Evolutionary conservation across 64 coral and sea anemone genomes (phyloP), one percentile per base, ranked within the genome.

Genomic region (Hydrozoanthus tunicans): DNA sequence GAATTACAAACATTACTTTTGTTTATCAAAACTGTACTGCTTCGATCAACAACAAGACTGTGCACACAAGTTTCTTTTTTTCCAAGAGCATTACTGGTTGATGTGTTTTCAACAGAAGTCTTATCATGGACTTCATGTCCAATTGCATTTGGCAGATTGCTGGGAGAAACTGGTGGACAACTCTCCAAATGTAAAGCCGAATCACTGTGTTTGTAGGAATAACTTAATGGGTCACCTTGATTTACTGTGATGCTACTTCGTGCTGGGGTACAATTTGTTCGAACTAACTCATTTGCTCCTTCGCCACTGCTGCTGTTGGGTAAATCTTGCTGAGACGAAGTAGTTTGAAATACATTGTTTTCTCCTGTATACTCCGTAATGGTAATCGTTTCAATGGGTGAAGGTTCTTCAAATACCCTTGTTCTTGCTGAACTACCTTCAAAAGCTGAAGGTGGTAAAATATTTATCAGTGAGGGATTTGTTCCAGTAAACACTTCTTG

Each of bases 401-500:
- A 43, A 17, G 32, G 8, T 5, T 64, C 64, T 53, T 6, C 5
- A 4, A 5, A n/a, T 9, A 59, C 80, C 58, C 80, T 82, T 15
- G 80, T 82, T 9, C 80, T 59, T 82, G 80, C 80, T 12, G 80
- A 82, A 14, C 80, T 82, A 13, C 80, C 59, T 53, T 82, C 59
- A 14, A 15, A 3, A 63, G 13, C 13, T 12, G 25, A 51, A 62
- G 65, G 4, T 65, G 20, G 10, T 65, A 58, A n/a, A 62, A 13
- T 51, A n/a, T 51, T 17, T 43, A 26, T 32, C 32, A 17, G 32
- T 65, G 61, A 82, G 0, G 5, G 14, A 4, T 51, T 81, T 5
- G 23, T 62, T 10, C 0, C 23, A 63, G 25, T 23, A 62, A 5
- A 32, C 4, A 13, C n/a, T 81, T 62, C 20, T 27, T 81, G 17